Conservation (phyloP, 2,113 vertebrate species). For the Murina feae region DNA sequence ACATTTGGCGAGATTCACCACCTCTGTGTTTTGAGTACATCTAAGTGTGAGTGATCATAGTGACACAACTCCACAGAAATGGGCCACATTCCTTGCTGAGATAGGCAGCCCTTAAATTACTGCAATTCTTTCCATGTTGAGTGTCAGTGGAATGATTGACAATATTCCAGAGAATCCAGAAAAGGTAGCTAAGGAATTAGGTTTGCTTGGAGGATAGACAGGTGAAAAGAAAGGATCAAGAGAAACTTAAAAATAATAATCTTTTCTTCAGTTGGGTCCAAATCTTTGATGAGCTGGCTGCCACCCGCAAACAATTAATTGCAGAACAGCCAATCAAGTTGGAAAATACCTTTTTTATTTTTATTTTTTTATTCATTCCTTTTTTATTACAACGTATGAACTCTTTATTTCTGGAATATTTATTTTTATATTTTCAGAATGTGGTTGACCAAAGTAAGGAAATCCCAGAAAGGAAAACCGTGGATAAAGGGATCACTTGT, state of each 20-base stretch:
- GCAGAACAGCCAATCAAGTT: conserved; percentile 77
- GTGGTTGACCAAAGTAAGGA: neutral
- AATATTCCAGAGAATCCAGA: conserved; percentile 82
- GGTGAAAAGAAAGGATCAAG: conserved; percentile 70
- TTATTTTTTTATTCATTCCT: no score
- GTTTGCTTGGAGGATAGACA: conserved; percentile 83
- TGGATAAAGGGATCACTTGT: neutral
- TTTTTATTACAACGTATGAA: neutral
- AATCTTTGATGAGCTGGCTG: conserved; percentile 78
- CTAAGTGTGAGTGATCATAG: conserved; percentile 88
- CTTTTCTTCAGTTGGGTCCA: conserved; percentile 83
- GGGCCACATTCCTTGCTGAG: conserved; percentile 88
- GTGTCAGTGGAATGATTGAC: conserved; percentile 87
- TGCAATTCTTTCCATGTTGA: conserved; percentile 84
- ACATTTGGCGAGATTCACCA: conserved; percentile 89
- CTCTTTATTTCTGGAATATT: neutral
- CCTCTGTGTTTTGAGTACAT: conserved; percentile 88
- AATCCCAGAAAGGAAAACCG: neutral
- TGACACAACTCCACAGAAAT: conserved; percentile 91
- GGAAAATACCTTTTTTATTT: conserved; percentile 83
- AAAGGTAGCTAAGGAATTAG: conserved; percentile 83
- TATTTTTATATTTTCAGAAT: neutral
- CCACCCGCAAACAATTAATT: conserved; percentile 66
- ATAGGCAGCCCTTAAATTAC: conserved; percentile 83
- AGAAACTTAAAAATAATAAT: conserved; percentile 80